Evolutionary conservation across 2,797 vertebrate genomes (phyloP).

Genomic region (Propithecus deckenii): DNA sequence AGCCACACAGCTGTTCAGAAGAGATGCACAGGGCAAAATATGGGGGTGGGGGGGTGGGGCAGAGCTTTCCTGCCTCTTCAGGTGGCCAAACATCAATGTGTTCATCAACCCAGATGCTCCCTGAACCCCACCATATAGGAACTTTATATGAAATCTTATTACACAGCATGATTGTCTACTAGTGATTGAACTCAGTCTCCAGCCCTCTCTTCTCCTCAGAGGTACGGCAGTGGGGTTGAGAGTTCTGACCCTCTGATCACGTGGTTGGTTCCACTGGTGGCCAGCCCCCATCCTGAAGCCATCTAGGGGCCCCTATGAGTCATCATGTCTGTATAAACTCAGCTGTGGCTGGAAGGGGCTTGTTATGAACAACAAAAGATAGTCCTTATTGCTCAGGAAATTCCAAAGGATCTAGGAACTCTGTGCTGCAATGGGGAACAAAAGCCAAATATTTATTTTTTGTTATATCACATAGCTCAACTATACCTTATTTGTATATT

Average conservation of each 20-base stretch:
- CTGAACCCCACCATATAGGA: no score
- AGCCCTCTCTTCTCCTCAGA: neutral
- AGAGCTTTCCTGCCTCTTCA: no score
- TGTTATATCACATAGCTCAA: neutral
- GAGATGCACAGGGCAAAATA: rapidly evolving
- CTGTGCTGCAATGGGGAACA: neutral
- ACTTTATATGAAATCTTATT: neutral
- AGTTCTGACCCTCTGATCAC: neutral
- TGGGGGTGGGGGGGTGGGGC: rapidly evolving
- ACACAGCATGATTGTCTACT: neutral
- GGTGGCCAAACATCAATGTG: rapidly evolving
- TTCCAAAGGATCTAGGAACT: neutral
- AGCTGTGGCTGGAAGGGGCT: neutral
- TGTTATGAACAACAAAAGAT: neutral
- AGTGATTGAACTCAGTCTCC: neutral
- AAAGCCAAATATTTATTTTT: neutral
- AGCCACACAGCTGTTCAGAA: neutral
- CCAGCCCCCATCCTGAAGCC: no score
- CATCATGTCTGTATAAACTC: neutral
- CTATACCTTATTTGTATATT: neutral
- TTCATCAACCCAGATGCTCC: neutral
- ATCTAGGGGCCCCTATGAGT: neutral
- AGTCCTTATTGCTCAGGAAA: neutral
- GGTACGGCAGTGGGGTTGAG: neutral
- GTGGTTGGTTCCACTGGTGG: neutral